Evolutionary conservation across 2,113 vertebrate species (phyloP), one percentile per base, ranked within the genome.

Genomic region (Etheostoma spectabile): DNA sequence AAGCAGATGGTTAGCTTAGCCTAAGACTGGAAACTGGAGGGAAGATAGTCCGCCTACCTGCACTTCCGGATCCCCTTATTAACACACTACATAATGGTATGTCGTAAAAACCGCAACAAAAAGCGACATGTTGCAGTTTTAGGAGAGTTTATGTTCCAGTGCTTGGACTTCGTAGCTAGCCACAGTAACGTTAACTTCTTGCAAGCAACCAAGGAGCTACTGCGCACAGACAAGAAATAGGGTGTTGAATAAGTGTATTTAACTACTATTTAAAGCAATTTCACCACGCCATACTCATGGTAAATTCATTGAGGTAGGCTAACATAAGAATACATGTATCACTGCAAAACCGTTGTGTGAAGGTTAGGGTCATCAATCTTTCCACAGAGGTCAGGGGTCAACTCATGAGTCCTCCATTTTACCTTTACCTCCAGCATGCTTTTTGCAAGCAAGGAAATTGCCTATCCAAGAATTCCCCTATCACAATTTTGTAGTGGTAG

Each of bases 301-400:
- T 45, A 65, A 38, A 56, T 74, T 82, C 7, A 60, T 24, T 75
- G 73, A 87, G 83, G 83, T 86, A 89, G 79, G 82, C 56, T 74
- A 56, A 64, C 33, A 82, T 60, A 70, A 83, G 46, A 77, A 77
- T 30, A 57, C 52, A 51, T 35, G 24, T 56, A 33, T 77, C 49
- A 56, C 33, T 52, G 66, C 45, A 52, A 67, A 80, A 60, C 8
- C n/a, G 0, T 61, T 38, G 7, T 4, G 49, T 42, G 57, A 56
- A 53, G 16, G n/a, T 74, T 42, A 77, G 53, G 66, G 60, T 21
- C 30, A 71, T 65, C 15, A 30, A 71, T 89, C 46, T 55, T 83
- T 77, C 60, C 33, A 57, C 78, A 88, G 88, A 91, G 89, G 87
- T 94, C 89, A 92, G 87, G 86, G 89, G 55, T 90, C 91, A 93